phyloP scores from a whole-genome alignment of 2,797 vertebrate species.

The Brotula barbata region DNA sequence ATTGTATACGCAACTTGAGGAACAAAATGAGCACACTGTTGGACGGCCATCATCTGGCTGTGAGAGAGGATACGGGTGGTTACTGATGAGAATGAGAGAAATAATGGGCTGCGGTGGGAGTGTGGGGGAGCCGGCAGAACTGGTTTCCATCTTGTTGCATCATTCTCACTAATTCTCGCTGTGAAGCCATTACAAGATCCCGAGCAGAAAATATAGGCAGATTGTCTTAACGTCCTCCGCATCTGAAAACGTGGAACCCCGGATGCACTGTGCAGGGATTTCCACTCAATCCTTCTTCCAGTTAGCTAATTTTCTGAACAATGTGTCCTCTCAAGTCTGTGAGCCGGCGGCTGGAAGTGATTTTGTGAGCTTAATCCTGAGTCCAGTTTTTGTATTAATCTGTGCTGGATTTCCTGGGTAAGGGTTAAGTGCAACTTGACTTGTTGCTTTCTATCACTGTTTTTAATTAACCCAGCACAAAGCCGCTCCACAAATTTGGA shows the following conservation, averaged over 20 bases:
- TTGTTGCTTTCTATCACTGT: neutral
- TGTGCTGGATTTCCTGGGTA: constrained; percentile 22
- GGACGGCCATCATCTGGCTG: constrained; percentile 47
- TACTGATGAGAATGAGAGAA: constrained; percentile 44
- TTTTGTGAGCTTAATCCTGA: constrained; percentile 31
- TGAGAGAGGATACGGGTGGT: constrained; percentile 54
- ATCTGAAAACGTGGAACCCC: constrained; percentile 11
- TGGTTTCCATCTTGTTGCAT: constrained; percentile 74
- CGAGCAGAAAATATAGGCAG: neutral
- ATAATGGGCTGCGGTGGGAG: constrained; percentile 2
- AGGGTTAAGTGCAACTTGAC: constrained; percentile 7
- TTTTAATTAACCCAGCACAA: neutral
- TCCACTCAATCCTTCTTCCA: constrained; percentile 29
- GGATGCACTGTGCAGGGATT: neutral
- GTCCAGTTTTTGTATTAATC: constrained; percentile 24
- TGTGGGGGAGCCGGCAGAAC: constrained; percentile 31
- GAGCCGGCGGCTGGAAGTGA: constrained; percentile 38
- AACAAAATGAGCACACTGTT: constrained; percentile 20
- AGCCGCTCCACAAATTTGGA: neutral
- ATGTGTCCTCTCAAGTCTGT: constrained; percentile 33
- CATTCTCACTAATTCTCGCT: constrained; percentile 52
- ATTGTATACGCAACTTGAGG: neutral
- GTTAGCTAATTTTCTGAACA: constrained; percentile 35
- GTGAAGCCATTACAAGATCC: constrained; percentile 29
- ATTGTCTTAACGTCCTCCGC: constrained; percentile 15